A percentile compares a stretch with the other conserved stretches of the same genome.
phyloP scores from a whole-genome alignment of 2,888 invertebrate genomes.

The Argyresthia albistria region DNA sequence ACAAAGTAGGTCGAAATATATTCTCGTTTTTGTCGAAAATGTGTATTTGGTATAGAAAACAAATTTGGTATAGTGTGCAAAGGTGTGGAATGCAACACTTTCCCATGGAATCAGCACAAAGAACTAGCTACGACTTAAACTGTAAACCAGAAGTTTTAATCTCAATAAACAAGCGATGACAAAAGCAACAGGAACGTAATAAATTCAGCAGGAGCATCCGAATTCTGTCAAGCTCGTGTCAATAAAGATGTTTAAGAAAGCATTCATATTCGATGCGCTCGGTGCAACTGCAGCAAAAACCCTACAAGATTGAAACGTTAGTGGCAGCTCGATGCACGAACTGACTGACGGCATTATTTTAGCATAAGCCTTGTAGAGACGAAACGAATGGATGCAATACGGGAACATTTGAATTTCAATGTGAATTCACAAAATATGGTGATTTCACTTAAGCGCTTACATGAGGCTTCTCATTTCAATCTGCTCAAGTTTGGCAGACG shows the following conservation, averaged over 20 bases:
- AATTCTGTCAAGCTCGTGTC: slow-evolving; percentile 57
- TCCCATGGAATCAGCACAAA: too few relatives aligned
- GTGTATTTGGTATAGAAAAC: too few relatives aligned
- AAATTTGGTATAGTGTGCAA: too few relatives aligned
- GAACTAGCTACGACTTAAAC: too few relatives aligned
- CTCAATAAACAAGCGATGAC: slow-evolving; percentile 8
- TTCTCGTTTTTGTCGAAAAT: too few relatives aligned
- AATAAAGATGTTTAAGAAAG: slow-evolving; percentile 64
- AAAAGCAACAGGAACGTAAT: slow-evolving; percentile 22
- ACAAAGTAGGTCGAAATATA: too few relatives aligned
- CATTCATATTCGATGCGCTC: slow-evolving; percentile 60
- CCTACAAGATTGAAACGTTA: slow-evolving; percentile 64
- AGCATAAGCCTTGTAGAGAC: slow-evolving; percentile 66
- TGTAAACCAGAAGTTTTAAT: slow-evolving; percentile 8
- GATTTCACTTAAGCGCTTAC: slow-evolving; percentile 51
- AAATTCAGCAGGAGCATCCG: slow-evolving; percentile 32
- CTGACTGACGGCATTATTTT: slow-evolving; percentile 63
- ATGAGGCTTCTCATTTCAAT: slow-evolving; percentile 45
- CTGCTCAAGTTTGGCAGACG: slow-evolving; percentile 5
- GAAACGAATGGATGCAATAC: slow-evolving; percentile 63
- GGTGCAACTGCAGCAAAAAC: slow-evolving; percentile 57
- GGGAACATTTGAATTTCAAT: slow-evolving; percentile 62
- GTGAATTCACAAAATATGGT: slow-evolving; percentile 46
- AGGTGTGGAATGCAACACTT: too few relatives aligned
- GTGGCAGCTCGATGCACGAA: slow-evolving; percentile 67